Conservation (phyloP, 1,140 invertebrate genomes). For the Dinoponera quadriceps region DNA sequence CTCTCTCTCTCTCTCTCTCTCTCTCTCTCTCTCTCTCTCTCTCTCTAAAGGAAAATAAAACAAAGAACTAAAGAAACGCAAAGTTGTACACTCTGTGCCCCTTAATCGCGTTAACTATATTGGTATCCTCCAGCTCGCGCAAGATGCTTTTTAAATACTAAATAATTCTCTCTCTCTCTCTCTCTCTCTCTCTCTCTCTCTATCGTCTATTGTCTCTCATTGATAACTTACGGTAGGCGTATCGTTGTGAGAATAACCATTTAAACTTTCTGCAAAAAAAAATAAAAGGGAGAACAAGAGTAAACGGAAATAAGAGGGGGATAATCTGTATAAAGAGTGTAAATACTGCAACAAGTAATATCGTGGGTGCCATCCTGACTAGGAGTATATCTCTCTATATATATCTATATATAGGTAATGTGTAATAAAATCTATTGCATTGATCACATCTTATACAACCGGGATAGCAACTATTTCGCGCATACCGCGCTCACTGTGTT, state of each 20-base stretch:
- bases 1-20: no score
- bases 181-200: no score
- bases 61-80: slow-evolving; percentile 25
- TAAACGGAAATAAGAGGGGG: slow-evolving; percentile 57
- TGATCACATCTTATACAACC: slow-evolving; percentile 76
- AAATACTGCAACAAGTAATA: slow-evolving; percentile 84
- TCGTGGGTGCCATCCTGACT: slow-evolving; percentile 81
- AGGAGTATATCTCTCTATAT: slow-evolving; percentile 80
- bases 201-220: slow-evolving; percentile 80
- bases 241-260: slow-evolving; percentile 72
- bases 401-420: slow-evolving; percentile 78
- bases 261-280: slow-evolving; percentile 59
- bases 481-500: slow-evolving; percentile 71
- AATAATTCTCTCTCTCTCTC: slow-evolving; percentile 72
- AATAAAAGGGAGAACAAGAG: slow-evolving; percentile 45
- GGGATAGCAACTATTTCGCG: slow-evolving; percentile 68
- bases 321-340: slow-evolving; percentile 76
- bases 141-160: slow-evolving; percentile 75
- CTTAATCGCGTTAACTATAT: slow-evolving; percentile 39
- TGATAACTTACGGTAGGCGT: slow-evolving; percentile 64
- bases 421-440: slow-evolving; percentile 77
- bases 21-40: no score
- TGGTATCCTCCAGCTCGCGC: slow-evolving; percentile 46
- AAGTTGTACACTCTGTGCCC: background rate
- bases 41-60: background rate